These are phyloP conservation scores for Arizona elegans DNA, from an alignment of 2,113 vertebrate species.

Conservation along the genomic window DNA sequence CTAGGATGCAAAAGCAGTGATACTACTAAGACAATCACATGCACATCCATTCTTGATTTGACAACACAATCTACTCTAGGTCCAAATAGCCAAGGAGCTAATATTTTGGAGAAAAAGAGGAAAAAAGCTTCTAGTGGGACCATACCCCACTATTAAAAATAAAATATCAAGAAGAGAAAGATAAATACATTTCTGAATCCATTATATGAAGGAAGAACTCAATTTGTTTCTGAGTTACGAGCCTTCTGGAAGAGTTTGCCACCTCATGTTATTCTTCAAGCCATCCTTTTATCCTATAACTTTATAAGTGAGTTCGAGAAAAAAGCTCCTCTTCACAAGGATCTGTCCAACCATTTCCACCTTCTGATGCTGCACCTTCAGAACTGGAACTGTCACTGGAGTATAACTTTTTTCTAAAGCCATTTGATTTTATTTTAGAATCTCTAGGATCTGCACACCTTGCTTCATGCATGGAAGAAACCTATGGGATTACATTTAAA, in stretches of 20 bases:
- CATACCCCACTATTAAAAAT: conserved; percentile 76
- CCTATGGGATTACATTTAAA: conserved; percentile 72
- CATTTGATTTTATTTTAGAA: conserved; percentile 64
- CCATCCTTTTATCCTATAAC: conserved; percentile 66
- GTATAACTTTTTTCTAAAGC: conserved; percentile 71
- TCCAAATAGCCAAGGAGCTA: conserved; percentile 81
- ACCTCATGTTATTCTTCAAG: conserved; percentile 54
- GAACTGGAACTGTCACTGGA: conserved; percentile 79
- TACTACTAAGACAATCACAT: conserved; percentile 86
- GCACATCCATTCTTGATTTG: conserved; percentile 85
- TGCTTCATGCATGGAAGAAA: conserved; percentile 91
- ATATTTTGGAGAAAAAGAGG: conserved; percentile 57
- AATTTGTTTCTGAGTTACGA: conserved; percentile 76
- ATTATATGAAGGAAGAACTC: conserved; percentile 82
- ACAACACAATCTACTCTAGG: conserved; percentile 85
- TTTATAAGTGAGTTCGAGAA: conserved; percentile 78
- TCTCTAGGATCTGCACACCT: conserved; percentile 75
- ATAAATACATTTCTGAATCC: conserved; percentile 80
- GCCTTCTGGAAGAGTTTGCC: conserved; percentile 74
- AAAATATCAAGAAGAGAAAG: conserved; percentile 77
- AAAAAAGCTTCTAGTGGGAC: conserved; percentile 69
- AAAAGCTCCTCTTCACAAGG: conserved; percentile 74
- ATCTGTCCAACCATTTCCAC: conserved; percentile 74
- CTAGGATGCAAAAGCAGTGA: conserved; percentile 78
- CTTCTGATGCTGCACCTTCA: conserved; percentile 77